phyloP scores from a whole-genome alignment of 1,140 invertebrate genomes.

The Cotesia vestalis region DNA sequence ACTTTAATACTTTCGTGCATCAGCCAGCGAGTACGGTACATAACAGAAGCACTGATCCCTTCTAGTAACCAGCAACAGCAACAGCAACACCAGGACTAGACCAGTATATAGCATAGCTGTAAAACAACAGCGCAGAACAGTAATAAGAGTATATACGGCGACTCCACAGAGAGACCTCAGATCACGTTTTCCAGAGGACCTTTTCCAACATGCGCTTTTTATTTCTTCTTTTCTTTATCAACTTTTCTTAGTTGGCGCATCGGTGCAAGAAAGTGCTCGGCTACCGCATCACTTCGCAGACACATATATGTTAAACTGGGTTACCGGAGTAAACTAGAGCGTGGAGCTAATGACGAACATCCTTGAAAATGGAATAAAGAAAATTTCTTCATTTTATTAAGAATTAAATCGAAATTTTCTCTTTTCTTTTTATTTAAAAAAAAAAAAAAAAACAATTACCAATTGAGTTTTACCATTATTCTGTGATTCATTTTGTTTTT shows the following conservation, averaged over 20 bases:
- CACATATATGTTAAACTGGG: conserved; percentile 16
- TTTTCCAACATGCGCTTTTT: not conserved
- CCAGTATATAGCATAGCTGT: not conserved
- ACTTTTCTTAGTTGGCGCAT: conserved; percentile 5
- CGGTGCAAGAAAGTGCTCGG: not conserved
- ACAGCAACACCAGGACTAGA: not conserved
- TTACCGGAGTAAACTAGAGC: conserved; percentile 23
- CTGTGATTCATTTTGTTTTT: no score
- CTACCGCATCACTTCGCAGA: conserved; percentile 11
- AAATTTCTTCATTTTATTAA: not conserved
- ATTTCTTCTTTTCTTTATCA: no score
- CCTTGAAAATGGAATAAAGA: not conserved
- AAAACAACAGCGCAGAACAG: no score
- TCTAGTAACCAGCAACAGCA: no score
- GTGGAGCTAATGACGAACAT: not conserved
- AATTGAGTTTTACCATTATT: no score
- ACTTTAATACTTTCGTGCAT: conserved; percentile 32
- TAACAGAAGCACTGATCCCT: no score
- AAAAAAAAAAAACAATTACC: no score
- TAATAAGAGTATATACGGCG: not conserved
- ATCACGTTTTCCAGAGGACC: conserved; percentile 1
- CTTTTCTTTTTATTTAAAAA: not conserved
- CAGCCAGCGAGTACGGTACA: not conserved
- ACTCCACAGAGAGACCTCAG: not conserved
- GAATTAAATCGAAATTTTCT: not conserved